Evolutionary conservation across 2,888 invertebrate genomes (phyloP).

Genomic region (Terebella lapidaria): DNA sequence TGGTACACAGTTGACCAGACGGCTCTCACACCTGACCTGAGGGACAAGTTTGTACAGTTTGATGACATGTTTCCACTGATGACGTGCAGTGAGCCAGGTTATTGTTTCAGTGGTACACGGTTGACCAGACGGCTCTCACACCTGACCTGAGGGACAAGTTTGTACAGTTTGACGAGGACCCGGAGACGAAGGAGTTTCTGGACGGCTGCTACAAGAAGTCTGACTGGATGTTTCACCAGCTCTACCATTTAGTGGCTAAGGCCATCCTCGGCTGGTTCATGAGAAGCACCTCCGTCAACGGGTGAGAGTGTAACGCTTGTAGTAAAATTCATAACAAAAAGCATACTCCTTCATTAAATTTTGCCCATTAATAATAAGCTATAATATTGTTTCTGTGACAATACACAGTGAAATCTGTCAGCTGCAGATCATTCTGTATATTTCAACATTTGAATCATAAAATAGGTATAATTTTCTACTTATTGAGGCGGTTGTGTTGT

Average conservation of each 20-base stretch:
- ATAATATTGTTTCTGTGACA: neutral
- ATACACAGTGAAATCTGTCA: no score
- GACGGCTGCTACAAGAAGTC: constrained; percentile 72
- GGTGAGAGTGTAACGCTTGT: constrained; percentile 61
- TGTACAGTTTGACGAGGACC: constrained; percentile 58
- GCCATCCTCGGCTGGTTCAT: constrained; percentile 83
- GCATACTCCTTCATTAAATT: no score
- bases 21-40: constrained; percentile 31
- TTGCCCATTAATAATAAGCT: neutral
- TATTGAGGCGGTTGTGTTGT: no score
- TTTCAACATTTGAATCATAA: no score
- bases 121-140: constrained; percentile 31
- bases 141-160: constrained; percentile 35
- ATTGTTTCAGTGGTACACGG: constrained; percentile 45
- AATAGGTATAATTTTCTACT: no score
- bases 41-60: constrained; percentile 36
- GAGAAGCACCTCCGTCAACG: constrained; percentile 92
- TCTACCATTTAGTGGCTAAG: constrained; percentile 83
- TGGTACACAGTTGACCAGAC: constrained; percentile 42
- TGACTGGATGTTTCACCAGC: constrained; percentile 79
- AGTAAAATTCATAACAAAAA: no score
- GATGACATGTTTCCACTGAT: no score
- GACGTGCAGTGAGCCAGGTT: neutral
- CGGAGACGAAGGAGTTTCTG: constrained; percentile 71
- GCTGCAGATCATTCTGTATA: no score